These are phyloP conservation scores for Centropyge bicolor DNA, from an alignment of 2,797 vertebrate genomes.

Conservation along the genomic window DNA sequence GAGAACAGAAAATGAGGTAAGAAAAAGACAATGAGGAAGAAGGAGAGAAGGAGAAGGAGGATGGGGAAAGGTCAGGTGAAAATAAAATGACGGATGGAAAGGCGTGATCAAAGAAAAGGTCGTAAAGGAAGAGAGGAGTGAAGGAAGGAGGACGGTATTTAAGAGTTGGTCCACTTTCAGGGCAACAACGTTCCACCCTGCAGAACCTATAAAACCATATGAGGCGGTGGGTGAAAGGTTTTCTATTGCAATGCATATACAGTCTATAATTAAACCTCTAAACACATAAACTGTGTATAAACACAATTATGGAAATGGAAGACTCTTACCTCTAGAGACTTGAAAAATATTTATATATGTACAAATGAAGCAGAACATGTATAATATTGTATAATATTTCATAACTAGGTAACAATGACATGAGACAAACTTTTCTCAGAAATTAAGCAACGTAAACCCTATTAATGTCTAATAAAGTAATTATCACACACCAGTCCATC, in stretches of 20 bases:
- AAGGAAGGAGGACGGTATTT: slow-evolving; percentile 21
- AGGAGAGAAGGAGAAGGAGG: slow-evolving; percentile 20
- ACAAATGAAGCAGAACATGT: slow-evolving; percentile 65
- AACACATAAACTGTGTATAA: slow-evolving; percentile 32
- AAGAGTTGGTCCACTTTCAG: slow-evolving; percentile 24
- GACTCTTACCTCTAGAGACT: slow-evolving; percentile 61
- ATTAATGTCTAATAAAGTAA: slow-evolving; percentile 56
- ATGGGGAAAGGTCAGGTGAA: slow-evolving; percentile 59
- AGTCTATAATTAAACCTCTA: slow-evolving; percentile 18
- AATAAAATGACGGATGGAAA: slow-evolving; percentile 58
- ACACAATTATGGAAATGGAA: slow-evolving; percentile 68
- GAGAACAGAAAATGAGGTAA: slow-evolving; percentile 53
- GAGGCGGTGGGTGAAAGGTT: not conserved
- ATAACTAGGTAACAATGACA: slow-evolving; percentile 38
- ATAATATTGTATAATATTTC: slow-evolving; percentile 40
- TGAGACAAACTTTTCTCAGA: slow-evolving; percentile 37
- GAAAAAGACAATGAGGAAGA: slow-evolving; percentile 49
- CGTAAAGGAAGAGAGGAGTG: slow-evolving; percentile 17
- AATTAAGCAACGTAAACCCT: slow-evolving; percentile 55
- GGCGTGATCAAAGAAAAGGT: slow-evolving; percentile 61
- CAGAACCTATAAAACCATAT: not conserved
- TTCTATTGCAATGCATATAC: slow-evolving; percentile 45
- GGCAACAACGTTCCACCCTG: slow-evolving; percentile 17
- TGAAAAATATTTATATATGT: slow-evolving; percentile 72
- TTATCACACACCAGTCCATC: slow-evolving; percentile 57